These are phyloP conservation scores for Ptilorrhoa leucosticta DNA, from an alignment of 2,113 vertebrate genomes.

Conservation along the genomic window DNA sequence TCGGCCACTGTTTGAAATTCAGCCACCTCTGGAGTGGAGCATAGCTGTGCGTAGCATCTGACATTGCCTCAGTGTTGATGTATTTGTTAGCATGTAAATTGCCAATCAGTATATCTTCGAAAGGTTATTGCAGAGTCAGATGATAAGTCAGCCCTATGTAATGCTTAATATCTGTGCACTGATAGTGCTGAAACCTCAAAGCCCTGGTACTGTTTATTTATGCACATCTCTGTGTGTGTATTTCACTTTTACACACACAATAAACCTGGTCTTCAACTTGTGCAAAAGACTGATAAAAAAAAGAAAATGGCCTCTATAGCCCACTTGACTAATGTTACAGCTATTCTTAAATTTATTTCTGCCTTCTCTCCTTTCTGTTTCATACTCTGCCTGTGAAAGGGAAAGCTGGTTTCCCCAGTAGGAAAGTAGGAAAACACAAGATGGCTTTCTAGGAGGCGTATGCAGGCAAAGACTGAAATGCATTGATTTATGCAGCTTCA, in stretches of 20 bases:
- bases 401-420: not conserved
- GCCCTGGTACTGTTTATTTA: not conserved
- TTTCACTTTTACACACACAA: not conserved
- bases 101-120: not conserved
- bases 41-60: not conserved
- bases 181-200: not conserved
- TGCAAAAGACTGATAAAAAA: not conserved
- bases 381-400: not conserved
- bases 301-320: not conserved
- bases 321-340: not conserved
- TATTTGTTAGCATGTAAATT: conserved; percentile 33
- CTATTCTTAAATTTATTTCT: not conserved
- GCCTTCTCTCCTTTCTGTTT: not conserved
- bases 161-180: not conserved
- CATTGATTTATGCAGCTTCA: not conserved
- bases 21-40: not conserved
- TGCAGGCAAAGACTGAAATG: not conserved
- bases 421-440: not conserved
- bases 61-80: not conserved
- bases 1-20: not conserved
- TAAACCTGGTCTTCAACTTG: not conserved
- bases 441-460: not conserved
- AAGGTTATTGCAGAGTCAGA: not conserved
- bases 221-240: not conserved
- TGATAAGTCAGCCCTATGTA: not conserved